Base-by-base conservation (phyloP, 2,888 invertebrate species). In the Eretmocerus hayati region DNA sequence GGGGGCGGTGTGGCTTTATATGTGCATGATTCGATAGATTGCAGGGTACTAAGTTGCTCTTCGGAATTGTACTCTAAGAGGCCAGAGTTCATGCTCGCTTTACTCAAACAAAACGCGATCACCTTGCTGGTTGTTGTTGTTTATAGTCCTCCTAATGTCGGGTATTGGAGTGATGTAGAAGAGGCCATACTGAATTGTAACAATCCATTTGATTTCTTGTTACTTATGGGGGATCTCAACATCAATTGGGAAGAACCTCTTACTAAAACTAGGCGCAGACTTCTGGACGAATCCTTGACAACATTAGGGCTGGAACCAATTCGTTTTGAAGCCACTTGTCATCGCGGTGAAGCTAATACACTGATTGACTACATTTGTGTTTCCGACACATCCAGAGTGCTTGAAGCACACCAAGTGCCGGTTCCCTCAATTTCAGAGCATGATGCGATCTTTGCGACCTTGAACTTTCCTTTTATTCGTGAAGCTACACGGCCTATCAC, bases 321-420 rank as follows among this genome's bases (percentile, higher is more conserved):
- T 5, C 30, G 13, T 18, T 40, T 26, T 3, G 21, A 3, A n/a
- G 6, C 20, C 8, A 18, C 16, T 3, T 30, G 4, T 16, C 38
- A 38, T 21, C 5, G 38, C 2, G 18, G 9, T 11, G 3, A 5
- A 2, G 13, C 30, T 2, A 11, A 26, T 5, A 30, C 40, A 2
- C n/a, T 8, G 9, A 40, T 40, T n/a, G 40, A 40, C 11, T 40
- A 40, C 23, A 3, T 40, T 30, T 40, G 40, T 15, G 20, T 38
- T 5, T n/a, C n/a, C 13, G 20, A 33, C n/a, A 38, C 15, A 15
- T n/a, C n/a, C n/a, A n/a, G n/a, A n/a, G n/a, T n/a, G n/a, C n/a
- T n/a, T n/a, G n/a, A n/a, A n/a, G n/a, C n/a, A n/a, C n/a, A n/a
- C n/a, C n/a, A n/a, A n/a, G n/a, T n/a, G n/a, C n/a, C n/a, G n/a